Base-by-base conservation (phyloP, 2,113 vertebrate genomes). In the Apistogramma diplotaenia region DNA sequence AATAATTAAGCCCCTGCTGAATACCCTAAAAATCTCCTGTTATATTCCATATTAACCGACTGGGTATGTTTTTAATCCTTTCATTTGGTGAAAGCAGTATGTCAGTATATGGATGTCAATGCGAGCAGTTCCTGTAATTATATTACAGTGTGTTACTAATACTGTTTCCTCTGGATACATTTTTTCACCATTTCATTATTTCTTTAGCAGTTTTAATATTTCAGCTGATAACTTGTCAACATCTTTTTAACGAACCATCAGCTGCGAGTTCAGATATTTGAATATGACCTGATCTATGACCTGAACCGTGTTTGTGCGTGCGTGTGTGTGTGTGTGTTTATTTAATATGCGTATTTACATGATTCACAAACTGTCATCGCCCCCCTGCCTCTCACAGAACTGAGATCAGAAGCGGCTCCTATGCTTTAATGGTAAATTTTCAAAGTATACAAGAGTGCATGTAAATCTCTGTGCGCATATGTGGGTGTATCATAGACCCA, bases 391-490 rank as follows among this genome's bases (percentile, higher is more conserved):
- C 31, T 78, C 35, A 53, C 31, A 35, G 60, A 10, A n/a, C 56
- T 77, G 60, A 73, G 70, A 79, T 86, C 49, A 78, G 61, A 78
- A 75, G 35, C 76, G 71, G 90, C 84, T 81, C 49, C 78, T 59
- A 21, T 58, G 67, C 71, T 86, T 91, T 88, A 89, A 90, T 76
- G 81, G 79, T 53, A 92, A 91, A 86, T 86, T 92, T 94, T 87
- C 53, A 27, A 56, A 73, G 5, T 51, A 23, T 8, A 29, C 6
- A 29, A 49, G 74, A 37, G 67, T 76, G 15, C 8, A 8, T 10
- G n/a, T 23, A 18, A 33, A 8, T 46, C 65, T 19, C 6, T 31
- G 8, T 4, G 4, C 57, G 46, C 57, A 73, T 2, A 37, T 10
- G 56, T 53, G 58, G 27, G 76, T 57, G 75, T 33, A 27, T 74